Base-by-base conservation (phyloP, 2,113 vertebrate genomes). In the Rhegmatorhina hoffmannsi region DNA sequence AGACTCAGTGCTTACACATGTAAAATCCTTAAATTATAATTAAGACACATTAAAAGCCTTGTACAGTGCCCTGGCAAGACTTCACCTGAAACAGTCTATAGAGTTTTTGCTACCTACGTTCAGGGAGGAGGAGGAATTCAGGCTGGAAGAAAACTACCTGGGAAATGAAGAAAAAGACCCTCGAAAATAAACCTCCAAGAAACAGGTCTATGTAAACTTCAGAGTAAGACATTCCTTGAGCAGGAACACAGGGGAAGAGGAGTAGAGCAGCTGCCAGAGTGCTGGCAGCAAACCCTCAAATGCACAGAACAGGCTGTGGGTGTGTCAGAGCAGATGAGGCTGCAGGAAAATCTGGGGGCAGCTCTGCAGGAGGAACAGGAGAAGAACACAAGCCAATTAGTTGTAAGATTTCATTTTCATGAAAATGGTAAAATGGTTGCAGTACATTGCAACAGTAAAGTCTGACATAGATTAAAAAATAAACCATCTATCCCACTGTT, bases 341-440 rank as follows among this genome's bases (percentile, higher is more conserved):
- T 13, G 28, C 13, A 85, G 25, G 24, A 87, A 84, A 38, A 55
- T 11, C 44, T 64, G 17, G 72, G 31, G 46, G 17, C 63, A 74
- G 31, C 34, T 40, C 58, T 46, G 31, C 52, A 77, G 1, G 0
- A 43, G 13, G n/a, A 62, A 40, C 0, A 34, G 62, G 23, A 53
- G 21, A 33, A 53, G 21, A 33, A 59, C 2, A n/a, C 11, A 69
- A 77, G 31, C 31, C 63, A 56, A 23, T 17, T 19, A 38, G 7
- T 68, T 59, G 47, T 44, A 58, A 76, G 34, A 21, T 31, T 80
- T 86, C 34, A 60, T 24, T 13, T 16, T 40, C 43, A 29, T 0
- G 0, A 50, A 50, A 79, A 43, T 0, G 1, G 17, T 8, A 25
- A 21, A 40, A 66, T 16, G 1, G 0, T 50, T 44, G n/a, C 5